Evolutionary conservation across 2,888 invertebrate genomes (phyloP).

Genomic region (Sphaeridia pumilis): DNA sequence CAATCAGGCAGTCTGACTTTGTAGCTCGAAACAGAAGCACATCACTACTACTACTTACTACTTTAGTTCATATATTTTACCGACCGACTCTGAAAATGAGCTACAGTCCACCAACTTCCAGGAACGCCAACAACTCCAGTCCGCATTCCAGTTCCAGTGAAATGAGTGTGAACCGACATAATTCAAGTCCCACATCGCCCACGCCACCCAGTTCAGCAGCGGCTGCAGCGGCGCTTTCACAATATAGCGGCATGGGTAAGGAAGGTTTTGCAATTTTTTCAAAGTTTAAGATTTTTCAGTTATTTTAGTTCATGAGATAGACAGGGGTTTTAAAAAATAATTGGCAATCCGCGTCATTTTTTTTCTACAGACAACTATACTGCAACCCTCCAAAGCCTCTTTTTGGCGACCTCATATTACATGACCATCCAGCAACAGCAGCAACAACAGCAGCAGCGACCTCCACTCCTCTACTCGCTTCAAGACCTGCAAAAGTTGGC

Average conservation of each 20-base stretch:
- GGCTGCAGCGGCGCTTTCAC: too few relatives aligned
- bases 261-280: too few relatives aligned
- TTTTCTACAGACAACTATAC: slow-evolving; percentile 12
- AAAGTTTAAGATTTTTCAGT: too few relatives aligned
- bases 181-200: neutral
- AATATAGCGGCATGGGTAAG: too few relatives aligned
- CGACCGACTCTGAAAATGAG: too few relatives aligned
- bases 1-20: slow-evolving; percentile 11
- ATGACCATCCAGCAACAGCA: slow-evolving; percentile 17
- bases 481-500: slow-evolving; percentile 28
- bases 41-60: too few relatives aligned
- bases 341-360: too few relatives aligned
- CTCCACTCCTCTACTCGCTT: slow-evolving; percentile 23
- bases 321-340: too few relatives aligned
- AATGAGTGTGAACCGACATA: neutral
- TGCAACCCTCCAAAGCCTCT: slow-evolving; percentile 11
- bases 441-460: slow-evolving; percentile 5
- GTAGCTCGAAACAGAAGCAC: slow-evolving; percentile 16
- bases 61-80: too few relatives aligned
- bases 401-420: slow-evolving; percentile 15
- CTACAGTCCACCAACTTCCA: slow-evolving; percentile 14
- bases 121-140: slow-evolving; percentile 8
- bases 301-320: too few relatives aligned
- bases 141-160: neutral
- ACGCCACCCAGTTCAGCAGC: too few relatives aligned